phyloP scores from a whole-genome alignment of 2,888 invertebrate genomes.

The Sesia bembeciformis region DNA sequence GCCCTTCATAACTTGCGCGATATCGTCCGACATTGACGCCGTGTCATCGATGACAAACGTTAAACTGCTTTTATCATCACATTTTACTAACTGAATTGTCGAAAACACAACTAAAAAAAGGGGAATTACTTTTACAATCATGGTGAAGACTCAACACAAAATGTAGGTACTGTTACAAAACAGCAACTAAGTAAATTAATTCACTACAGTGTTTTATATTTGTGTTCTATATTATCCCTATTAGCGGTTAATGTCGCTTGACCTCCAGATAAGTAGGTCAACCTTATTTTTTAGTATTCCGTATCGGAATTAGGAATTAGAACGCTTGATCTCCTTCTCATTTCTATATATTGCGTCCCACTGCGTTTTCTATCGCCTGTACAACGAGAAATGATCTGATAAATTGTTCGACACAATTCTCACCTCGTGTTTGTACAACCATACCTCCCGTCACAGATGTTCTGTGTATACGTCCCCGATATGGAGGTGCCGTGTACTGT shows the following conservation, averaged over 20 bases:
- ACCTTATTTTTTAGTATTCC: not conserved
- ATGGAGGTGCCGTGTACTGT: too few species aligned
- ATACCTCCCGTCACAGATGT: too few species aligned
- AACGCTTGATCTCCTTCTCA: too few species aligned
- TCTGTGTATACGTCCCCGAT: too few species aligned
- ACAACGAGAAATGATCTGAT: too few species aligned
- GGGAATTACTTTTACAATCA: too few species aligned
- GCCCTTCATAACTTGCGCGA: slow-evolving; percentile 28
- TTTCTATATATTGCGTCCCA: too few species aligned
- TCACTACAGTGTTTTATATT: not conserved
- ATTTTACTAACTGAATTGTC: slow-evolving; percentile 2
- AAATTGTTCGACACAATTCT: too few species aligned
- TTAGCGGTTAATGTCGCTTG: not conserved
- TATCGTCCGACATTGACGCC: slow-evolving; percentile 37
- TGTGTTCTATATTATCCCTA: not conserved
- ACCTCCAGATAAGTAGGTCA: not conserved
- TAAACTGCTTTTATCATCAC: slow-evolving; percentile 32
- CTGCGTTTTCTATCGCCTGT: too few species aligned
- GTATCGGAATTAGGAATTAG: too few species aligned
- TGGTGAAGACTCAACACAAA: too few species aligned
- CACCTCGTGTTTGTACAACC: too few species aligned
- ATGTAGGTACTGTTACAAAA: slow-evolving; percentile 5
- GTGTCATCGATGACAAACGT: slow-evolving; percentile 50
- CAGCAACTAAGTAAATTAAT: slow-evolving; percentile 1
- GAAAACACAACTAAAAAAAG: not conserved